A percentile compares a stretch with the other conserved stretches of the same genome.
phyloP scores from a whole-genome alignment of 2,113 vertebrate genomes.

The Pelusios castaneus region DNA sequence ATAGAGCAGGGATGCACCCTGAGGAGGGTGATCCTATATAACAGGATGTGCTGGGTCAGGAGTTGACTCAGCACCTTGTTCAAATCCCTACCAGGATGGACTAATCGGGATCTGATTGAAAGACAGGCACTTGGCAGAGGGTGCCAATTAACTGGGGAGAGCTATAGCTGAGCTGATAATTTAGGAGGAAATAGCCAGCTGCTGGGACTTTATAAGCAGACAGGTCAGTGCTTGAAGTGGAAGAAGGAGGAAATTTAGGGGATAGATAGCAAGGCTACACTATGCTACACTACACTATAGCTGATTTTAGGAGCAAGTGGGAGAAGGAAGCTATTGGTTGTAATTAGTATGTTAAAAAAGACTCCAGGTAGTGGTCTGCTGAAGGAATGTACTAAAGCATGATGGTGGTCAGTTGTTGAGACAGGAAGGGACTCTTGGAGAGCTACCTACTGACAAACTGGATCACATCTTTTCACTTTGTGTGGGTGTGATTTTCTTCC shows the following conservation, averaged over 20 bases:
- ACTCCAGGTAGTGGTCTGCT: not conserved
- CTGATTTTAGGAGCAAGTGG: not conserved
- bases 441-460: not conserved
- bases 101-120: not conserved
- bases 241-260: not conserved
- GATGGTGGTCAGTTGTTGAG: not conserved
- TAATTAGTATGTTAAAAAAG: not conserved
- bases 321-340: not conserved
- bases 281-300: no score
- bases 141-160: not conserved
- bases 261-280: no score
- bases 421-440: not conserved
- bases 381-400: not conserved
- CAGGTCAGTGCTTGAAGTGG: not conserved
- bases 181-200: not conserved
- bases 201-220: not conserved
- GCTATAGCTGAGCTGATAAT: not conserved
- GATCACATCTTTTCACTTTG: not conserved
- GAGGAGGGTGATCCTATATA: not conserved
- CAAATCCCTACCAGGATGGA: not conserved
- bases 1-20: not conserved
- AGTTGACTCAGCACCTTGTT: not conserved
- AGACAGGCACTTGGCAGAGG: not conserved
- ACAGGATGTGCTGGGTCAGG: not conserved
- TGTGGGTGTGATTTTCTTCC: not conserved